Conservation (phyloP, 2,888 invertebrate species). For the Ligdia adustata region DNA sequence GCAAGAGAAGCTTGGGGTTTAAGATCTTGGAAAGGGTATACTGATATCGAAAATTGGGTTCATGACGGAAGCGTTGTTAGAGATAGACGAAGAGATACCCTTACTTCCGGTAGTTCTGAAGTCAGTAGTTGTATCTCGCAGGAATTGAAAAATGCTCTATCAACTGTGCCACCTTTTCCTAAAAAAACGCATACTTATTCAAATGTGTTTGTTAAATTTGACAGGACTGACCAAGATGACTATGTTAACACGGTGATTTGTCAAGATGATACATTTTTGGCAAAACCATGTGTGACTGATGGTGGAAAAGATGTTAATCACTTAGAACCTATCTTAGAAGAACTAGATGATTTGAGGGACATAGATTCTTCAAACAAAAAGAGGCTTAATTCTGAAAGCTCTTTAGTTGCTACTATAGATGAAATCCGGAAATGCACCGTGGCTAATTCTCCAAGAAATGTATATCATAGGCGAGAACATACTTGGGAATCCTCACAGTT, state of each 20-base stretch:
- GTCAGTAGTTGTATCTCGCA: constrained; percentile 77
- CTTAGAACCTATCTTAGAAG: constrained; percentile 82
- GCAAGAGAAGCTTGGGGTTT: constrained; percentile 86
- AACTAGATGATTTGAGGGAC: constrained; percentile 82
- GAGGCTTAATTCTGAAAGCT: constrained; percentile 80
- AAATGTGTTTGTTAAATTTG: constrained; percentile 75
- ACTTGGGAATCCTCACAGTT: constrained; percentile 76
- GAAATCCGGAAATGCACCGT: constrained; percentile 84
- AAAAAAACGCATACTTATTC: constrained; percentile 75
- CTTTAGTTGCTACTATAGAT: constrained; percentile 86
- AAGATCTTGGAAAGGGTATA: constrained; percentile 86
- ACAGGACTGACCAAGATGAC: constrained; percentile 73
- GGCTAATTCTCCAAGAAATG: constrained; percentile 82
- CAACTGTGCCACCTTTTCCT: constrained; percentile 73
- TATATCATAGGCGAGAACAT: constrained; percentile 81
- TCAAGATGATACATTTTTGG: constrained; percentile 78
- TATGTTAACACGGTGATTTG: constrained; percentile 81
- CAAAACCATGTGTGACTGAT: constrained; percentile 83
- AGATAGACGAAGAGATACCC: constrained; percentile 82
- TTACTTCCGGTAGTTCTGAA: constrained; percentile 84
- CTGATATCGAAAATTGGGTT: constrained; percentile 85
- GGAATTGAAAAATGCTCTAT: constrained; percentile 72
- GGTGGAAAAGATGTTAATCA: constrained; percentile 78
- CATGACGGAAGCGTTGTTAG: constrained; percentile 86
- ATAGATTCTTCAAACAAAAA: constrained; percentile 68